phyloP scores from a whole-genome alignment of 2,113 vertebrate genomes.

The Pleuronectes platessa region DNA sequence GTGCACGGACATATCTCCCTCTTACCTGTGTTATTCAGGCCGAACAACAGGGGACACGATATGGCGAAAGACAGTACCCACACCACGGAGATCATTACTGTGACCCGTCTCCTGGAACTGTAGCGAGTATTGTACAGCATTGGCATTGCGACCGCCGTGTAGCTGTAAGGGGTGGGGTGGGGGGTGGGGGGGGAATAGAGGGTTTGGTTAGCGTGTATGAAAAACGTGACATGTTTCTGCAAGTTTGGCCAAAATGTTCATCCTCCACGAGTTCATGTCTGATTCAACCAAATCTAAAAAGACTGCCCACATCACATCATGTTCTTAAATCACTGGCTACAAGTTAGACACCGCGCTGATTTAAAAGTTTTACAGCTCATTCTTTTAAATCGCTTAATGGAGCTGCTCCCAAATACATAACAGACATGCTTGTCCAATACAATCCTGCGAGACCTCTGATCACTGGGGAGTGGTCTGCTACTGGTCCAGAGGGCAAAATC shows the following conservation, averaged over 20 bases:
- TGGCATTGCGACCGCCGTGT: slow-evolving; percentile 98
- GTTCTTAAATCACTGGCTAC: too few relatives aligned
- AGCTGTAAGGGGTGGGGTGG: slow-evolving; percentile 80
- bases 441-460: too few relatives aligned
- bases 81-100: slow-evolving; percentile 95
- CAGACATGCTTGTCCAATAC: too few relatives aligned
- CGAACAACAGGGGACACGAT: slow-evolving; percentile 96
- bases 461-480: too few relatives aligned
- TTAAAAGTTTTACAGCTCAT: too few relatives aligned
- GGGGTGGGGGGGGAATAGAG: neutral
- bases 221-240: neutral
- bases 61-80: slow-evolving; percentile 98
- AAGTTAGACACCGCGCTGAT: too few relatives aligned
- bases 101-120: slow-evolving; percentile 95
- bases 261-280: neutral
- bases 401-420: too few relatives aligned
- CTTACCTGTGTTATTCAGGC: slow-evolving; percentile 95
- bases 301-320: too few relatives aligned
- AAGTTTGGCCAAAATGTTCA: neutral
- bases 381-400: too few relatives aligned
- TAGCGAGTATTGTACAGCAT: slow-evolving; percentile 99
- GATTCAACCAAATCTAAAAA: neutral
- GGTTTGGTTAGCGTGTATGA: neutral
- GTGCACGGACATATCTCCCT: neutral
- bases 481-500: too few relatives aligned